A percentile compares a stretch with the other conserved stretches of the same genome.
Evolutionary conservation across 2,797 vertebrate species (phyloP).

Genomic region (Trachurus trachurus): DNA sequence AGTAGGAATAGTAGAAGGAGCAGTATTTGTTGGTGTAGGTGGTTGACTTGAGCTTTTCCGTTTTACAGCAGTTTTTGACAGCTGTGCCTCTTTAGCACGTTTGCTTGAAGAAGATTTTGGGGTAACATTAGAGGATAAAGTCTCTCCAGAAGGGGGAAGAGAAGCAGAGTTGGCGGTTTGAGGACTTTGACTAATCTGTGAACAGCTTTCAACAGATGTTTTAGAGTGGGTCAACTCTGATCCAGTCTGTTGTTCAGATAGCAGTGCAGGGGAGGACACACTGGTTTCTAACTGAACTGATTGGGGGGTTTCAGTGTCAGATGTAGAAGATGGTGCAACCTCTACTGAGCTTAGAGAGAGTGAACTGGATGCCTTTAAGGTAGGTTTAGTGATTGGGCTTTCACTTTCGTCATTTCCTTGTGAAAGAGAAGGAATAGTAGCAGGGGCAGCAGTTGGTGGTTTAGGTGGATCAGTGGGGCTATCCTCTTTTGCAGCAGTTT

Average conservation of each 20-base stretch:
- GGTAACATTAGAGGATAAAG: not conserved
- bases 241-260: slow-evolving; percentile 12
- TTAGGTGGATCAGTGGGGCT: slow-evolving; percentile 15
- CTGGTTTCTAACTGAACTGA: slow-evolving; percentile 24
- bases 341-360: slow-evolving; percentile 18
- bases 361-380: slow-evolving; percentile 35
- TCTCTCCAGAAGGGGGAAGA: slow-evolving; percentile 8
- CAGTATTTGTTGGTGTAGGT: slow-evolving; percentile 8
- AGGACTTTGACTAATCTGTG: slow-evolving; percentile 5
- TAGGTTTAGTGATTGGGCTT: slow-evolving; percentile 26
- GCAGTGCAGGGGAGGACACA: not conserved
- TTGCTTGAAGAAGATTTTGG: slow-evolving; percentile 15
- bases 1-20: slow-evolving; percentile 19
- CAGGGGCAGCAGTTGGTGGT: slow-evolving; percentile 13
- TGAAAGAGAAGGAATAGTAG: slow-evolving; percentile 16
- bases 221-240: slow-evolving; percentile 16
- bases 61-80: slow-evolving; percentile 54
- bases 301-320: slow-evolving; percentile 7
- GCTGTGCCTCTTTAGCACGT: slow-evolving; percentile 15
- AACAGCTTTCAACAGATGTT: slow-evolving; percentile 10
- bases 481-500: slow-evolving; percentile 56
- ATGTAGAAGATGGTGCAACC: slow-evolving; percentile 3
- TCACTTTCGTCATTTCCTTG: slow-evolving; percentile 37
- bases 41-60: slow-evolving; percentile 31
- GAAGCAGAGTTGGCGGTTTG: slow-evolving; percentile 4